Evolutionary conservation across 2,888 invertebrate species (phyloP), one percentile per base, ranked within the genome.

Genomic region (Tuta absoluta): DNA sequence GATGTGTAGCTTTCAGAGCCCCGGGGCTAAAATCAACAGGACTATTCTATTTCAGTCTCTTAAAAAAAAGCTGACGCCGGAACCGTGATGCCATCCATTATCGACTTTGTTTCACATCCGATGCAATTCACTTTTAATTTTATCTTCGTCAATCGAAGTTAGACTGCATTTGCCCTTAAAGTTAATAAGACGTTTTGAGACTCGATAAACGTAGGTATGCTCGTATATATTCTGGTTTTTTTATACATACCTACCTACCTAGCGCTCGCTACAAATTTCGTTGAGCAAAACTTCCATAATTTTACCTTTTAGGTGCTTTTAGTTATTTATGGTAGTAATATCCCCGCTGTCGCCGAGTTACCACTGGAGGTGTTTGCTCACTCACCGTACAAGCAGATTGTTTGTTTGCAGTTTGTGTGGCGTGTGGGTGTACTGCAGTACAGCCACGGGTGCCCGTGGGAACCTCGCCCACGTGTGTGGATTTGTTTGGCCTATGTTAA

Each of bases 391-490:
- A 45, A 45, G 17, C 17, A n/a, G n/a, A 10, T 51, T 51, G 51
- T 51, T 51, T 51, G 51, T 23, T 51, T 51, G 51, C 12, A 51
- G 21, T 21, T 19, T 12, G 21, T 28, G 5, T 10, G 33, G 8
- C 23, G 51, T 51, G 51, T 21, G 51, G 23, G 51, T 19, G 51
- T 51, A 51, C 51, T n/a, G 49, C n/a, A 11, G 12, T 24, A 23
- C 24, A n/a, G 14, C 24, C 53, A 12, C 24, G 24, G 56, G 56
- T 56, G 33, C 28, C 24, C 56, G 56, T 56, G 56, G 56, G 56
- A 56, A 56, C 33, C 17, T 0, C 33, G 33, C 56, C 56, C 56
- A 56, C 56, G 56, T 56, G 56, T 24, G 33, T 17, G 12, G 53
- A 53, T 21, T 33, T 56, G 56, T 56, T 56, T 56, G 24, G 17